Evolutionary conservation across 2,797 vertebrate genomes (phyloP).

Genomic region (Eulemur albifrons): DNA sequence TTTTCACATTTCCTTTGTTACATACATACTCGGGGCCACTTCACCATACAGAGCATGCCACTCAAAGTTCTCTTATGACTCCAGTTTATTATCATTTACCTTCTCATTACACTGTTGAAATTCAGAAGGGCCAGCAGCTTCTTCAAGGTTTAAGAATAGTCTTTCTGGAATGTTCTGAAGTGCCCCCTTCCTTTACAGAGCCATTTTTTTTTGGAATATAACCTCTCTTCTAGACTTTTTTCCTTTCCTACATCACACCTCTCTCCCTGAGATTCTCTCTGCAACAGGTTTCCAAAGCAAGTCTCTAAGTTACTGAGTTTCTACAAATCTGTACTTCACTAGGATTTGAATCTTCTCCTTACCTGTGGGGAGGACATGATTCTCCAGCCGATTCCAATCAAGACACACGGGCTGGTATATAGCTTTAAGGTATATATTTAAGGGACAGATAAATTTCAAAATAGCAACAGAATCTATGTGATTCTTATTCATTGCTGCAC

Average conservation of each 20-base stretch:
- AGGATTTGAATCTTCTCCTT: background rate
- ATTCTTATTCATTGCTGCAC: background rate
- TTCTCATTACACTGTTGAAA: constrained; percentile 9
- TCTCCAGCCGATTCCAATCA: constrained; percentile 30
- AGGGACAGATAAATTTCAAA: constrained; percentile 26
- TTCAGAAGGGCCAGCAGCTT: constrained; percentile 15
- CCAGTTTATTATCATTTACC: background rate
- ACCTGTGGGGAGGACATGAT: background rate
- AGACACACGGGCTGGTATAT: background rate
- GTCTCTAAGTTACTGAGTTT: background rate
- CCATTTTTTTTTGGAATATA: constrained; percentile 5
- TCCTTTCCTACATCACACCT: background rate
- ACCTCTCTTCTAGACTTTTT: background rate
- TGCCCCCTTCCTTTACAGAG: background rate
- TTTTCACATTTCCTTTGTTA: background rate
- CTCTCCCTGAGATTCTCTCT: background rate
- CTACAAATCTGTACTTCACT: background rate
- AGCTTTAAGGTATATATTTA: constrained; percentile 32
- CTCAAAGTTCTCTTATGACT: background rate
- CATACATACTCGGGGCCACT: background rate
- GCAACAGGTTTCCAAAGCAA: background rate
- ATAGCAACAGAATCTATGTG: constrained; percentile 33
- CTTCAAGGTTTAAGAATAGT: constrained; percentile 12
- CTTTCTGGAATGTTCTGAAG: constrained; percentile 21
- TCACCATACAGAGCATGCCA: background rate